A percentile compares a stretch with the other conserved stretches of the same genome.
Evolutionary conservation across 2,113 vertebrate species (phyloP).

Genomic region (Clarias batrachus): DNA sequence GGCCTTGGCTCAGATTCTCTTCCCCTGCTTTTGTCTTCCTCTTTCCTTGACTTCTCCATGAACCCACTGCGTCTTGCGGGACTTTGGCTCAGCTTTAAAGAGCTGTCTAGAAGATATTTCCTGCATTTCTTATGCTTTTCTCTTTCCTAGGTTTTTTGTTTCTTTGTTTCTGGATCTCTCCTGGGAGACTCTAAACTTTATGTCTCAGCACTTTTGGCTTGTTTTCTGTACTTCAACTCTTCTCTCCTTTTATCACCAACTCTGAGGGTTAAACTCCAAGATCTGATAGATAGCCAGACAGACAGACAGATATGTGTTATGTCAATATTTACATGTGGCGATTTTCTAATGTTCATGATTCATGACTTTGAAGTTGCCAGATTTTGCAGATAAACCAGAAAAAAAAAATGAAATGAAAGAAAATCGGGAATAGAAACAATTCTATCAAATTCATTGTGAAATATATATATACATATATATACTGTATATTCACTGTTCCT

Average conservation of each 20-base stretch:
- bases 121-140: slow-evolving; percentile 13
- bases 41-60: slow-evolving; percentile 65
- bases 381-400: not conserved
- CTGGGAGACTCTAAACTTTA: slow-evolving; percentile 13
- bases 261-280: not conserved
- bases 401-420: not conserved
- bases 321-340: not conserved
- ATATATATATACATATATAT: not conserved
- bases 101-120: slow-evolving; percentile 25
- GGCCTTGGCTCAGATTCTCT: slow-evolving; percentile 46
- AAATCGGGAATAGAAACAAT: not conserved
- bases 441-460: not conserved
- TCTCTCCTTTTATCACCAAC: not conserved
- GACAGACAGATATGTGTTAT: not conserved
- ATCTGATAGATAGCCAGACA: not conserved
- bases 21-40: slow-evolving; percentile 41
- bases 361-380: not conserved
- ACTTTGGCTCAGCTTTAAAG: slow-evolving; percentile 20
- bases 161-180: slow-evolving; percentile 17
- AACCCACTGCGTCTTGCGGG: slow-evolving; percentile 57
- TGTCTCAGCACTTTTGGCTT: slow-evolving; percentile 24
- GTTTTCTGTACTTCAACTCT: not conserved
- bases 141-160: not conserved
- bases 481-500: not conserved
- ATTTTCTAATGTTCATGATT: not conserved